Base-by-base conservation (phyloP, 2,888 invertebrate species). In the Hypselothyrea guttata region DNA sequence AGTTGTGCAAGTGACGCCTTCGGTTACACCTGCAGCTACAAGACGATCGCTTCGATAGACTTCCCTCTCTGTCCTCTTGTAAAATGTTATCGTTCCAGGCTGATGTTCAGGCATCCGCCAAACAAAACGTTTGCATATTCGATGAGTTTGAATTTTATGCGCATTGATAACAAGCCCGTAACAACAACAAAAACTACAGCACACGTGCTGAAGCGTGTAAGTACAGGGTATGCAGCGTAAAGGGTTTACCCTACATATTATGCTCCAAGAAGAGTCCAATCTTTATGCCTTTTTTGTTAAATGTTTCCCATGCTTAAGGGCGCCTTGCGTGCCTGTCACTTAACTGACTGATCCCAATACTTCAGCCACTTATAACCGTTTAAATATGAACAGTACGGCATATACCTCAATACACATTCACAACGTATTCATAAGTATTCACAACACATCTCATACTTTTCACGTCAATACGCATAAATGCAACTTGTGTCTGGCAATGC, bases 241-340 rank as follows among this genome's bases (percentile, higher is more conserved):
- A 55, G 28, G 72, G 53, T 30, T 40, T 58, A 37, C 3, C 22
- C 22, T 22, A 22, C 5, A 22, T 22, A 16, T 49, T 64, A 41
- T 37, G 48, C 54, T n/a, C n/a, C n/a, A n/a, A n/a, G 13, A 18
- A 47, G 51, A 71, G 38, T 12, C 45, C 34, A 18, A 18, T 22
- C 22, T 35, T 54, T 8, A 9, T 30, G 7, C 7, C n/a, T 44
- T 38, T 35, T 34, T 33, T 49, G 12, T 37, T 28, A n/a, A n/a
- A 18, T 1, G 4, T 35, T 56, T 49, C 31, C 53, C 64, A 51
- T 54, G 27, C 51, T 56, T 37, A 46, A 45, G 53, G 75, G 81
- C 81, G 81, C 72, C 74, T 85, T 87, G 84, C 84, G 84, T 85
- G 84, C 76, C 83, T 85, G 87, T 85, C 86, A 87, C 56, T 87